These are phyloP conservation scores for Prionace glauca DNA, from an alignment of 2,797 vertebrate species.

Conservation along the genomic window DNA sequence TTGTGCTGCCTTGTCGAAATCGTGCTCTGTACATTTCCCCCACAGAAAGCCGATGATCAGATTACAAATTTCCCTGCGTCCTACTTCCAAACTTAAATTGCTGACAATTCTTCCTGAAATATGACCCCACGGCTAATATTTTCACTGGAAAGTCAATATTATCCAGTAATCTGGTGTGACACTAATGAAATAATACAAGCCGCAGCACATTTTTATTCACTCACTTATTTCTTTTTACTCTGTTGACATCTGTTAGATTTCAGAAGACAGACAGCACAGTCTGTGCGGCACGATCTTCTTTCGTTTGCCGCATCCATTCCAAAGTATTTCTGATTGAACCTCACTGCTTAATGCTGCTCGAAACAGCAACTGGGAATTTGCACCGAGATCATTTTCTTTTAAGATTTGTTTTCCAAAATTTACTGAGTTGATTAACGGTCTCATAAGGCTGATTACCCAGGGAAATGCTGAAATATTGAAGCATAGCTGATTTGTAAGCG, in stretches of 20 bases:
- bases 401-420: conserved; percentile 52
- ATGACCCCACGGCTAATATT: conserved; percentile 56
- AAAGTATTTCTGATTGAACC: conserved; percentile 65
- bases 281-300: conserved; percentile 54
- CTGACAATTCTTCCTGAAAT: conserved; percentile 49
- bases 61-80: conserved; percentile 31
- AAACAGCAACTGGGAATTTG: conserved; percentile 51
- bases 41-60: conserved; percentile 26
- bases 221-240: conserved; percentile 58
- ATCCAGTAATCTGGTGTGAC: conserved; percentile 60
- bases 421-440: conserved; percentile 39
- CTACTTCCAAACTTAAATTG: conserved; percentile 28
- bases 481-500: neutral
- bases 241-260: conserved; percentile 51
- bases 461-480: conserved; percentile 44
- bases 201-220: conserved; percentile 65
- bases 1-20: conserved; percentile 28
- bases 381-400: conserved; percentile 46
- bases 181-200: conserved; percentile 64
- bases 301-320: conserved; percentile 45
- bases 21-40: neutral
- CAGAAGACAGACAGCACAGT: conserved; percentile 48
- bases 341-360: conserved; percentile 46
- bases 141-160: conserved; percentile 60
- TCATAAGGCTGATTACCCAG: conserved; percentile 43